Evolutionary conservation across 2,113 vertebrate species (phyloP), one percentile per base, ranked within the genome.

Genomic region (Entomyzon cyanotis): DNA sequence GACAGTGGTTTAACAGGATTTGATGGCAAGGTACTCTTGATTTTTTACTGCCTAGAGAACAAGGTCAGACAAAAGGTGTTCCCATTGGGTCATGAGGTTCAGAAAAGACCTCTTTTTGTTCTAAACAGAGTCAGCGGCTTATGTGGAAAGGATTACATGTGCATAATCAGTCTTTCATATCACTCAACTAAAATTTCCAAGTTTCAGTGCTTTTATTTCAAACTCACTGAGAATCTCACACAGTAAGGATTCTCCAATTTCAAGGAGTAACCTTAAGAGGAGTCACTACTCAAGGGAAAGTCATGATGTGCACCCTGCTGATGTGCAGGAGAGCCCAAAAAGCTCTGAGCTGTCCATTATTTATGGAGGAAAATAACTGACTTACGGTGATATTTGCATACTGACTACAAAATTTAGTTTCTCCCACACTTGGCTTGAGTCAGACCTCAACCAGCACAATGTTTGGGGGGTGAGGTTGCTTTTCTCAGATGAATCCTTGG

Each of bases 291-390:
- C 12, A 73, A 74, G 44, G 9, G 18, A 30, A 67, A 33, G 12
- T 12, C n/a, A 47, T 11, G 11, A 35, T 0, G 0, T 47, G 30
- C n/a, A 53, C 20, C 12, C 24, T 31, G 9, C 14, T 83, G 16
- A 47, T 60, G n/a, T 10, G 4, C 78, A 68, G 62, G 16, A 60
- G 24, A 55, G 11, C 30, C 31, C 24, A 31, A 41, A 53, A 47
- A 52, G 2, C 78, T 46, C 47, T 55, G 33, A 25, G 28, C 15
- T 82, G 33, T 20, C 19, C 60, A 30, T 24, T 25, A 1, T 60
- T 83, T 15, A 8, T 47, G 41, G 55, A 44, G 31, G 18, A 31
- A 68, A 75, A 60, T 30, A 46, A 30, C 24, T 27, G 14, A 41
- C 24, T 53, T 62, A 35, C 17, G 15, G 14, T 10, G 6, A 23